These are phyloP conservation scores for Andrena hattorfiana DNA, from an alignment of 2,888 invertebrate species.

Conservation along the genomic window DNA sequence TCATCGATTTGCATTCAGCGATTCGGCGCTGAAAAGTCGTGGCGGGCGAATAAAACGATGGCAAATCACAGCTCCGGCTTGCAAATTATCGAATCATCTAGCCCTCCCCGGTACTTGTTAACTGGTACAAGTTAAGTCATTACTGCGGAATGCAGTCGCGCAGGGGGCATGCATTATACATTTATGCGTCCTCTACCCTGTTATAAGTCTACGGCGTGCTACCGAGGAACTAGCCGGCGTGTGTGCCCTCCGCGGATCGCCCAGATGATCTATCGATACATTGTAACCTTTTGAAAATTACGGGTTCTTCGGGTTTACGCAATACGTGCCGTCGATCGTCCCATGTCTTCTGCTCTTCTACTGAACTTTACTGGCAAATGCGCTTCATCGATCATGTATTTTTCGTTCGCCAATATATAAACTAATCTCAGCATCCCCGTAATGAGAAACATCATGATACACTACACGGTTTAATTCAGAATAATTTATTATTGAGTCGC, in stretches of 20 bases:
- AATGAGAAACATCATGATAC: slow-evolving; percentile 1
- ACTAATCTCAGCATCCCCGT: background rate
- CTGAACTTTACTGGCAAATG: background rate
- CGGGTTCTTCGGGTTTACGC: slow-evolving; percentile 2
- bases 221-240: slow-evolving; percentile 34
- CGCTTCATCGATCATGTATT: background rate
- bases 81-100: slow-evolving; percentile 74
- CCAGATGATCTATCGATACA: slow-evolving; percentile 31
- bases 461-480: background rate
- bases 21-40: slow-evolving; percentile 33
- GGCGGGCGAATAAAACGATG: slow-evolving; percentile 36
- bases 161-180: slow-evolving; percentile 74
- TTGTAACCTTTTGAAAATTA: slow-evolving; percentile 33
- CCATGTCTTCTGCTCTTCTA: background rate
- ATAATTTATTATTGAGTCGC: background rate
- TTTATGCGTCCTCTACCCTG: slow-evolving; percentile 61
- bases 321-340: background rate
- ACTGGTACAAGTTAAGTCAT: slow-evolving; percentile 77
- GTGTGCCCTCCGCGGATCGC: background rate
- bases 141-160: slow-evolving; percentile 77
- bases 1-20: slow-evolving; percentile 33
- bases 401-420: background rate
- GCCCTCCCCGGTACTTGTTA: slow-evolving; percentile 60
- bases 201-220: slow-evolving; percentile 50
- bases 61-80: slow-evolving; percentile 55